These are phyloP conservation scores for Eidolon dupreanum DNA, from an alignment of 2,797 vertebrate species.

Conservation along the genomic window DNA sequence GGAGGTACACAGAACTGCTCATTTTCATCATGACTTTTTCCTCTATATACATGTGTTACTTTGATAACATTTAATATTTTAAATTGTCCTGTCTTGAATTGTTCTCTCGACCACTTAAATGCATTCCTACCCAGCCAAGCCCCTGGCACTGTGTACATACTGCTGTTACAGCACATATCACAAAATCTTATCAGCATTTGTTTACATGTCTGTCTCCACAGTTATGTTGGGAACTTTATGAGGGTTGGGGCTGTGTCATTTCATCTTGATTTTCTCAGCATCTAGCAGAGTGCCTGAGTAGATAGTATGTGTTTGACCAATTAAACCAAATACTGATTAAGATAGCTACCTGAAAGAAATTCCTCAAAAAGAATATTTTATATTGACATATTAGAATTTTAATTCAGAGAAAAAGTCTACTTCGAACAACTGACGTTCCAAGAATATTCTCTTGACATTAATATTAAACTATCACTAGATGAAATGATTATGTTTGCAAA, in stretches of 20 bases:
- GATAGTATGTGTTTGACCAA: neutral
- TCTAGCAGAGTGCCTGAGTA: neutral
- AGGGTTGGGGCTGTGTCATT: neutral
- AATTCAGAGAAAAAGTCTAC: neutral
- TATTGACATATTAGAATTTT: neutral
- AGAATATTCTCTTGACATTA: neutral
- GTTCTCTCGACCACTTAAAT: neutral
- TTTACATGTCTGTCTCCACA: conserved; percentile 12
- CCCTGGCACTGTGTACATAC: neutral
- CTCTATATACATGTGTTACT: neutral
- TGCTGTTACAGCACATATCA: neutral
- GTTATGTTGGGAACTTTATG: neutral
- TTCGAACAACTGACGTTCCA: neutral
- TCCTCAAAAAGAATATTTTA: neutral
- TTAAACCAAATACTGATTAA: neutral
- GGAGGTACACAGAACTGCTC: neutral
- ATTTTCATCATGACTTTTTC: neutral
- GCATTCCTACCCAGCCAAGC: neutral
- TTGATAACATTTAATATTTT: conserved; percentile 24
- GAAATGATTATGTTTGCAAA: neutral
- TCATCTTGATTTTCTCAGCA: conserved; percentile 31
- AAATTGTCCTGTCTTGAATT: neutral
- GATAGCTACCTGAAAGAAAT: neutral
- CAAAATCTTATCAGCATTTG: neutral
- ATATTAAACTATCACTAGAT: neutral